Base-by-base conservation (phyloP, 2,888 invertebrate species). In the Pegoplata infirma region DNA sequence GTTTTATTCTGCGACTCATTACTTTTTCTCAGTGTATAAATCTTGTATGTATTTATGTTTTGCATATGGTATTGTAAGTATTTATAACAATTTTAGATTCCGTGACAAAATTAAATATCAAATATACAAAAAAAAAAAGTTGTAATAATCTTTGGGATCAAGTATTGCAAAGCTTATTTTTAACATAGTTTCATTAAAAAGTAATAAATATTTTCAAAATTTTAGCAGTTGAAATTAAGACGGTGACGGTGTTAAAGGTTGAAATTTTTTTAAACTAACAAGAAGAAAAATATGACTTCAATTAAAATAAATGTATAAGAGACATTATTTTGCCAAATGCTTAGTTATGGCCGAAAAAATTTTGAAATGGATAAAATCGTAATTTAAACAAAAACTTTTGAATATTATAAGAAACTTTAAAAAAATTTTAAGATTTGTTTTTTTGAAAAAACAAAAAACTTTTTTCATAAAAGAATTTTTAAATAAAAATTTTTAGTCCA, bases 21-120 rank as follows among this genome's bases (percentile, higher is more conserved):
- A 28, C 3, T 10, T 32, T 10, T 32, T 32, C 10, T 32, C 10
- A 32, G 32, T 32, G 32, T 32, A 32, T 8, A 32, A 32, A 32
- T 32, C 12, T 32, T n/a, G n/a, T 40, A 25, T 25, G 25, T 25
- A 25, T n/a, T 5, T 5, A 40, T n/a, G 5, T 40, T 40, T n/a
- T 40, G 14, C 36, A 40, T 40, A 40, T 40, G n/a, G 4, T 25
- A 25, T 5, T 5, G 36, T 12, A n/a, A 40, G n/a, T 40, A 40
- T n/a, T n/a, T n/a, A n/a, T 40, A n/a, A 40, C 1, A n/a, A 40
- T 25, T n/a, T 6, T 51, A 5, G 36, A 63, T 69, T n/a, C 23
- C 79, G 79, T 79, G 79, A 79, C 79, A 67, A 67, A 71, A 63
- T 71, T 58, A 58, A 67, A 75, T 72, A 72, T n/a, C 1, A 72